phyloP scores from a whole-genome alignment of 2,888 invertebrate species.

The Agrotis puta region DNA sequence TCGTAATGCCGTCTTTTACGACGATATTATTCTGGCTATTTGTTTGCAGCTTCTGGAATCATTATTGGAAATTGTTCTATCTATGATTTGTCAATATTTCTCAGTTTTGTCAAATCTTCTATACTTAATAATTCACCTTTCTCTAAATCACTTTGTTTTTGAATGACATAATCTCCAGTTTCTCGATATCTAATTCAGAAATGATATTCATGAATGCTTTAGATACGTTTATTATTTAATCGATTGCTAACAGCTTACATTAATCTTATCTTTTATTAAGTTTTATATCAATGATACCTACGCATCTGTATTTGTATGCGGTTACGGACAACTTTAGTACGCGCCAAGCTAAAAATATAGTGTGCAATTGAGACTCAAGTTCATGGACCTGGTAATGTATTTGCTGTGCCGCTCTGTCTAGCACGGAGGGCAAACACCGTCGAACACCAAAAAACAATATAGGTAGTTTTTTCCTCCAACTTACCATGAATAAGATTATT shows the following conservation, averaged over 20 bases:
- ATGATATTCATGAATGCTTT: conserved; percentile 20
- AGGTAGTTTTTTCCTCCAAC: conserved; percentile 30
- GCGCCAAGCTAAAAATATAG: conserved; percentile 76
- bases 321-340: conserved; percentile 50
- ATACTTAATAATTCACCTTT: background rate
- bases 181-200: conserved; percentile 29
- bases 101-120: background rate
- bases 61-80: background rate
- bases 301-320: conserved; percentile 20
- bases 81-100: background rate
- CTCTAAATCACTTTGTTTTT: conserved; percentile 1
- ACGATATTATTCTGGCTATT: conserved; percentile 4
- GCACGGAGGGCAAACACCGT: conserved; percentile 68
- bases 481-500: conserved; percentile 24
- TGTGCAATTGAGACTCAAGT: conserved; percentile 77
- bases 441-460: conserved; percentile 59
- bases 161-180: background rate
- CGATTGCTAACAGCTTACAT: conserved; percentile 28
- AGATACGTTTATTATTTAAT: conserved; percentile 30
- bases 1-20: conserved; percentile 13
- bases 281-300: conserved; percentile 25
- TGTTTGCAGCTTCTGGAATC: conserved; percentile 5
- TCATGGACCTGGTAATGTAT: conserved; percentile 81
- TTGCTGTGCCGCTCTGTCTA: conserved; percentile 76
- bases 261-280: conserved; percentile 41